phyloP scores from a whole-genome alignment of 1,140 invertebrate genomes.

The Littorina saxatilis region DNA sequence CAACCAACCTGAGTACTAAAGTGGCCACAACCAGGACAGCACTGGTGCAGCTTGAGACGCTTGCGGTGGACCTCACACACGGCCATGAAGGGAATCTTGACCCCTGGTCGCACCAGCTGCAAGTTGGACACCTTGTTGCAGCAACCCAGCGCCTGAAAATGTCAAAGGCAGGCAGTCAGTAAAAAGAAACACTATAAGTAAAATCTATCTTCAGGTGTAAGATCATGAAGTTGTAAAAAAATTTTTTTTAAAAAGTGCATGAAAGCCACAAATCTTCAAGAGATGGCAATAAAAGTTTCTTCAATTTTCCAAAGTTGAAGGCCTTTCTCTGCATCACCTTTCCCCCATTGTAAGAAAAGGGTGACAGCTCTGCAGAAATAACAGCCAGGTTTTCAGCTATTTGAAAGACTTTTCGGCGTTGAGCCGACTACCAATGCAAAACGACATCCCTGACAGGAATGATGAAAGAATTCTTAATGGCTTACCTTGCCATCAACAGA shows the following conservation, averaged over 20 bases:
- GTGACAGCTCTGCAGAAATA: no score
- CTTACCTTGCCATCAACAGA: conserved; percentile 83
- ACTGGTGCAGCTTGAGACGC: conserved; percentile 87
- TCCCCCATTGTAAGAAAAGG: no score
- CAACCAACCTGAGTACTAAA: conserved; percentile 96
- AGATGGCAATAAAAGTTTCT: no score
- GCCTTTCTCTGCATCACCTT: no score
- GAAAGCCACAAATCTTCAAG: no score
- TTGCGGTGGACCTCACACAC: conserved; percentile 88
- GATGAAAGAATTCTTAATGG: neutral
- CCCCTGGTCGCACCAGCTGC: conserved; percentile 85
- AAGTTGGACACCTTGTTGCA: conserved; percentile 83
- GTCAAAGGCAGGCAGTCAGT: neutral
- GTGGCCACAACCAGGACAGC: conserved; percentile 92
- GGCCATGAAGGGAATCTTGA: conserved; percentile 88
- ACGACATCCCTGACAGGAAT: no score
- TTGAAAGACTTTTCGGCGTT: no score
- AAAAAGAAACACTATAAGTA: neutral
- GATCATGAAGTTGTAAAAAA: no score
- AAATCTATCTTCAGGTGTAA: no score
- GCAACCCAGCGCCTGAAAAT: conserved; percentile 83
- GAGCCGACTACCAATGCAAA: no score
- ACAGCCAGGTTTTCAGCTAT: no score
- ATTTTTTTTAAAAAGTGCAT: neutral
- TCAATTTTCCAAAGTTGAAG: no score